phyloP scores from a whole-genome alignment of 2,888 invertebrate genomes.

The Dione juno region DNA sequence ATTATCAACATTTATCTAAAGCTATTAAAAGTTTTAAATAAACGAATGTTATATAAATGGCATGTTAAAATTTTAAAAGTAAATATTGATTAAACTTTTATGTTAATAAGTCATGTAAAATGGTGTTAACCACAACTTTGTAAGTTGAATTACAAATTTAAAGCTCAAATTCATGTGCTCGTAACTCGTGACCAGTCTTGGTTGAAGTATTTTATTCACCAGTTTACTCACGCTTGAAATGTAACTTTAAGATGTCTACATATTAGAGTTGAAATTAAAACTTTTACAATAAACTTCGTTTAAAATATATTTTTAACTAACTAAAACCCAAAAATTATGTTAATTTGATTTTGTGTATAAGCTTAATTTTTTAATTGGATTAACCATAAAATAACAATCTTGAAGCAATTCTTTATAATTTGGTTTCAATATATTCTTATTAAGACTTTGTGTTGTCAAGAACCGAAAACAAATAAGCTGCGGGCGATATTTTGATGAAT shows the following conservation, averaged over 20 bases:
- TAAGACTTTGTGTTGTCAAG: not conserved
- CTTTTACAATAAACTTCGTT: not conserved
- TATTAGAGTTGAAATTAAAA: conserved; percentile 18
- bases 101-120: conserved; percentile 5
- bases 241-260: conserved; percentile 27
- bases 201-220: conserved; percentile 25
- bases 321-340: not conserved
- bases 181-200: conserved; percentile 22
- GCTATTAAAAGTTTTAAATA: too few species aligned
- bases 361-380: too few species aligned
- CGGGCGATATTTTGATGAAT: conserved; percentile 9
- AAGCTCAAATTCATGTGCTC: conserved; percentile 22
- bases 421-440: not conserved
- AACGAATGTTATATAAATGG: too few species aligned
- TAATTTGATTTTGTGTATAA: not conserved
- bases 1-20: too few species aligned
- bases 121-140: conserved; percentile 12
- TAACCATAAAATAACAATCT: not conserved
- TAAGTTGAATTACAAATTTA: conserved; percentile 23
- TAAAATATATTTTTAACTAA: conserved; percentile 3
- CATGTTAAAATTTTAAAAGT: too few species aligned
- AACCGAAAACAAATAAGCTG: not conserved
- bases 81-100: not conserved
- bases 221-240: conserved; percentile 26
- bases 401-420: not conserved